Evolutionary conservation across 2,113 vertebrate genomes (phyloP), one percentile per base, ranked within the genome.

Genomic region (Todiramphus chloris): DNA sequence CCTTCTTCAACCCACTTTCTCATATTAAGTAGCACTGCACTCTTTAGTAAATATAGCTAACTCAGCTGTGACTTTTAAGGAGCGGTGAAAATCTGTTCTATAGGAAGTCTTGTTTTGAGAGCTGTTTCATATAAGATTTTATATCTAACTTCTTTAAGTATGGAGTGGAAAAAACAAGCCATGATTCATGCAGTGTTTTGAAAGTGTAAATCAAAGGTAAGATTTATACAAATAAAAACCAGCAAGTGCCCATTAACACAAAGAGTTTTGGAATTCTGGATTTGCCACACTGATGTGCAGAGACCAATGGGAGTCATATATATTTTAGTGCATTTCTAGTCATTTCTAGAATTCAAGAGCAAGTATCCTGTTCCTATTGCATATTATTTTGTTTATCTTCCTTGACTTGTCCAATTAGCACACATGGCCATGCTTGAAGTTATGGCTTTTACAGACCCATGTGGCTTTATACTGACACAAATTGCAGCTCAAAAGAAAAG

Each of bases 361-460:
- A 60, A 92, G 25, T 69, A 68, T 87, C 66, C 89, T 87, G 83
- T 93, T 92, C 86, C 86, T 73, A 20, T 59, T 82, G 58, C 58
- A 59, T 92, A 92, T 95, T 92, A 94, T 84, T 94, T 90, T 94
- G 77, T 97, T 96, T 94, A 44, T 96, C 91, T 95, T 96, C 74
- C 87, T 87, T 92, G 94, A 92, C 69, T 96, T 86, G 18, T 62
- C 74, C 89, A 94, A 92, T 93, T 95, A 96, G 92, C 91, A 92
- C 73, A 69, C 74, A 89, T 48, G 56, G 74, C 62, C 41, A 41
- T 89, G 58, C 86, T 93, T 96, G 78, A 91, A 94, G 67, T 96
- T 94, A 95, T 12, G 27, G 63, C 41, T 85, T 95, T 95, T 87
- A 78, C 53, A 87, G 89, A 94, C 53, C 44, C 77, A 50, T 50